Conservation (phyloP, 2,113 vertebrate species). For the Campylorhamphus procurvoides region DNA sequence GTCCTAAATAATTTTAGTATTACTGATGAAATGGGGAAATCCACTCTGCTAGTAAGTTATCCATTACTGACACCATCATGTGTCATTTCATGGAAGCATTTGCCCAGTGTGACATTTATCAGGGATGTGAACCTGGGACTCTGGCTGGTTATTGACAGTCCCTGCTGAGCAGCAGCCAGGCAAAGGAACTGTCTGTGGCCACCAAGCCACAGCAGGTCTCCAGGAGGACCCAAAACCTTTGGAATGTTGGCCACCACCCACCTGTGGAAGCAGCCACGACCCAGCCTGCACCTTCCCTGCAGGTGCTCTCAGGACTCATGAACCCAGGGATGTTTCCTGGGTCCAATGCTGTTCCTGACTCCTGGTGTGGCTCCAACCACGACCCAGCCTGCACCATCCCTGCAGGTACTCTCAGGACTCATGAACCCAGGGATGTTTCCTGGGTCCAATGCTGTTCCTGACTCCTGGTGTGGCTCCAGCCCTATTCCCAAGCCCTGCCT, state of each 20-base stretch:
- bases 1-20: background rate
- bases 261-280: accelerated
- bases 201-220: background rate
- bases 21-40: background rate
- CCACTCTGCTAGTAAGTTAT: background rate
- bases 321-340: background rate
- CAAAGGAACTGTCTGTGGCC: background rate
- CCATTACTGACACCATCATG: background rate
- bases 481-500: background rate
- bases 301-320: accelerated
- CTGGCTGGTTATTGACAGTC: background rate
- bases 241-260: background rate
- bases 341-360: too few species aligned
- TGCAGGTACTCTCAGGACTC: too few species aligned
- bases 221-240: background rate
- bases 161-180: background rate
- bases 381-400: accelerated
- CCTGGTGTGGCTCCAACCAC: too few species aligned
- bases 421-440: background rate
- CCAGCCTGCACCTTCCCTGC: background rate
- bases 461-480: background rate
- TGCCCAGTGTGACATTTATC: background rate
- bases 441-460: background rate
- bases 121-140: background rate
- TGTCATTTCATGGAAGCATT: background rate